Conservation (phyloP, 1,140 invertebrate species). For the Sycophaga agraensis region DNA sequence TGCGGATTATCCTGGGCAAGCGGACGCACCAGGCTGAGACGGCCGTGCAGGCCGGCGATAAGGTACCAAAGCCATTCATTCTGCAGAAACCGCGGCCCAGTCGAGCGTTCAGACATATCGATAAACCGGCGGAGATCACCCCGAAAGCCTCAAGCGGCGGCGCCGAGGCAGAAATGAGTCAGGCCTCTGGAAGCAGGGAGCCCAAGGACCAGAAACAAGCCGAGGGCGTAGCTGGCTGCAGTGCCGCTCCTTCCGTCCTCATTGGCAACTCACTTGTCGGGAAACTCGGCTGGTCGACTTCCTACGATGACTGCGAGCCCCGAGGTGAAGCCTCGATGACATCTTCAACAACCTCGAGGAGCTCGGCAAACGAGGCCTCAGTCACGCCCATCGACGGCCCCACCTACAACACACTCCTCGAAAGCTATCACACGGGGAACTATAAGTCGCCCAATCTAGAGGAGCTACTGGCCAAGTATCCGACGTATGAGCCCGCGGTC, state of each 20-base stretch:
- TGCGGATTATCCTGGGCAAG: conserved; percentile 63
- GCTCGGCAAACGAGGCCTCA: conserved; percentile 32
- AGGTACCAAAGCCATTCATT: no score
- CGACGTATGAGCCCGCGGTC: conserved; percentile 22
- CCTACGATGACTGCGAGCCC: conserved; percentile 61
- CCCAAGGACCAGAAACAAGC: background rate
- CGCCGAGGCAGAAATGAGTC: background rate
- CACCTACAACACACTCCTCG: conserved; percentile 59
- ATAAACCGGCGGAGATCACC: background rate
- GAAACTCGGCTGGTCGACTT: conserved; percentile 69
- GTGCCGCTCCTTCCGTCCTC: conserved; percentile 28
- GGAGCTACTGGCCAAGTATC: conserved; percentile 63
- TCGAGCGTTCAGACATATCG: no score
- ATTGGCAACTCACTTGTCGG: conserved; percentile 69
- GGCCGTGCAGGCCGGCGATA: no score
- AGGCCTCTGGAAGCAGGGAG: no score
- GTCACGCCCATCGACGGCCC: conserved; percentile 45
- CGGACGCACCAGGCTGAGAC: background rate
- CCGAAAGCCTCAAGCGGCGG: background rate
- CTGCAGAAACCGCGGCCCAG: background rate
- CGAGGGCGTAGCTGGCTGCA: conserved; percentile 31
- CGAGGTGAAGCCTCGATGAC: conserved; percentile 44
- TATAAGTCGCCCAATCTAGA: conserved; percentile 61
- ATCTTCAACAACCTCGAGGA: conserved; percentile 41
- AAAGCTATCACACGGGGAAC: conserved; percentile 57